These are phyloP conservation scores for Hypanus sabinus DNA, from an alignment of 2,113 vertebrate species.

Conservation along the genomic window DNA sequence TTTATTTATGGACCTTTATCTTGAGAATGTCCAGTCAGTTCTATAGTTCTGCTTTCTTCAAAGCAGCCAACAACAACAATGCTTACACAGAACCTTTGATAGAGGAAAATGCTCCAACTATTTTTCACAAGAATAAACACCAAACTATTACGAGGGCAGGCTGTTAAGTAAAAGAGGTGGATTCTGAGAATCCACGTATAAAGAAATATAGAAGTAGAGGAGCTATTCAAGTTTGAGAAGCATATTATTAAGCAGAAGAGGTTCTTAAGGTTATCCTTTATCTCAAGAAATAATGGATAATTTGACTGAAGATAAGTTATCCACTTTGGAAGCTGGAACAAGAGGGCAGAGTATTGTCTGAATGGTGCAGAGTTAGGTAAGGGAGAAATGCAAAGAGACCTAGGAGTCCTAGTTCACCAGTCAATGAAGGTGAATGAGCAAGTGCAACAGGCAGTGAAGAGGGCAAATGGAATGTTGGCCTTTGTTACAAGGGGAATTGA, in stretches of 20 bases:
- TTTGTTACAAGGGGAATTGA: too few relatives aligned
- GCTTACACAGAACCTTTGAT: neutral
- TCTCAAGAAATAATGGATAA: neutral
- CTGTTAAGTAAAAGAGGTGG: neutral
- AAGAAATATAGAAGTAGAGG: neutral
- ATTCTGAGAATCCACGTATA: neutral
- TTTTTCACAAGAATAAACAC: neutral
- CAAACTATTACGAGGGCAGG: neutral
- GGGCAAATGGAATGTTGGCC: too few relatives aligned
- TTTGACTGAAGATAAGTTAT: neutral
- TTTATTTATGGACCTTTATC: neutral
- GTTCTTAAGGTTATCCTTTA: neutral
- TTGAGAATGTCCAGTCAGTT: neutral
- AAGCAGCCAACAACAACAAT: neutral
- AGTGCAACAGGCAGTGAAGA: too few relatives aligned
- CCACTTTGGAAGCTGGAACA: too few relatives aligned
- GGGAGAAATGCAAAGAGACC: too few relatives aligned
- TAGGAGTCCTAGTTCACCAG: too few relatives aligned
- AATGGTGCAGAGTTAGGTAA: too few relatives aligned
- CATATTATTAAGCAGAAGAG: neutral
- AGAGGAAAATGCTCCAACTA: neutral
- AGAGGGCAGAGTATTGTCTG: too few relatives aligned
- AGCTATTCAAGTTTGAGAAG: neutral
- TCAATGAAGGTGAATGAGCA: too few relatives aligned
- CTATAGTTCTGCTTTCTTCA: neutral